Evolutionary conservation across 2,113 vertebrate species (phyloP).

Genomic region (Urocolius indicus): DNA sequence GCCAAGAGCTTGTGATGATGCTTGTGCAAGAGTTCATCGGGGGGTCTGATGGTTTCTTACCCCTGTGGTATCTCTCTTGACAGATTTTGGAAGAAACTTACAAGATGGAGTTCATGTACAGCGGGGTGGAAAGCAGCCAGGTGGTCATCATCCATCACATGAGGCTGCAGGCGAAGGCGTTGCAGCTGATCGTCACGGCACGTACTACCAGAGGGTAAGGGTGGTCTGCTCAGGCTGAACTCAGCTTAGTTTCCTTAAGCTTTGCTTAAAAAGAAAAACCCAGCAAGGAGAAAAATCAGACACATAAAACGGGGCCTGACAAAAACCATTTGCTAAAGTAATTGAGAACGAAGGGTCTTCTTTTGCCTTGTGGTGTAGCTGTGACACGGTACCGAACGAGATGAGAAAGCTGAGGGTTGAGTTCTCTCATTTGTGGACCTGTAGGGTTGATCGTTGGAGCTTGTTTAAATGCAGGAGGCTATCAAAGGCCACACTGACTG

Average conservation of each 20-base stretch:
- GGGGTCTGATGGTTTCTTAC: neutral
- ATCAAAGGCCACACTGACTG: neutral
- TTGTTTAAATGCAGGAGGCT: neutral
- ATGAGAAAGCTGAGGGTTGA: neutral
- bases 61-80: neutral
- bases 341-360: neutral
- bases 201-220: slow-evolving; percentile 88
- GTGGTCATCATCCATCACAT: slow-evolving; percentile 94
- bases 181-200: slow-evolving; percentile 89
- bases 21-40: neutral
- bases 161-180: slow-evolving; percentile 91
- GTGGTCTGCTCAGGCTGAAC: neutral
- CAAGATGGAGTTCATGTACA: slow-evolving; percentile 98
- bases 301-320: neutral
- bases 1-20: rapidly evolving
- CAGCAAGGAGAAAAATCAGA: neutral
- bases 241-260: neutral
- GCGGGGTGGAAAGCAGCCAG: slow-evolving; percentile 89
- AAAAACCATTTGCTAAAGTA: neutral
- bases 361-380: neutral
- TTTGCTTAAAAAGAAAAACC: neutral
- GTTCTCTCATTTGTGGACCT: neutral
- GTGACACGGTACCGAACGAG: neutral
- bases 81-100: slow-evolving; percentile 96
- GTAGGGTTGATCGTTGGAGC: neutral